These are phyloP conservation scores for Taenioides sp. DNA, from an alignment of 2,797 vertebrate species.

Conservation along the genomic window DNA sequence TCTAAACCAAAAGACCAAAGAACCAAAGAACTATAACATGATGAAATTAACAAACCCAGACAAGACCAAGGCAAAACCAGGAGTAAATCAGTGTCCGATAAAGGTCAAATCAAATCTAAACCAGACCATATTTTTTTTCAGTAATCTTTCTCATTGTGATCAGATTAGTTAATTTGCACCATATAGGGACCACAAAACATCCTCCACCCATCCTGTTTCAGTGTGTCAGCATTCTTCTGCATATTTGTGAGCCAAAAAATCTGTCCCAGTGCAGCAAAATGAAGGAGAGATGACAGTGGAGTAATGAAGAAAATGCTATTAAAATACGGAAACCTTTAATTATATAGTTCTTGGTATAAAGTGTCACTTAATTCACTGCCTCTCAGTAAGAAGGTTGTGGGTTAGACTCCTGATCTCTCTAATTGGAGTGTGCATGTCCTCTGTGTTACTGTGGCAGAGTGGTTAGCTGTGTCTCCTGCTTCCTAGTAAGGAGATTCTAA, in stretches of 20 bases:
- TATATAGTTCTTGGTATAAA: not conserved
- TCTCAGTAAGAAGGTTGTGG: too few species aligned
- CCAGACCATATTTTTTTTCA: not conserved
- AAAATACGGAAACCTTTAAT: not conserved
- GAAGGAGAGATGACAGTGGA: not conserved
- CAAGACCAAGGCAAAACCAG: not conserved
- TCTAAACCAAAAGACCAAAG: too few species aligned
- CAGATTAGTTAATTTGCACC: not conserved
- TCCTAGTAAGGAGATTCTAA: too few species aligned
- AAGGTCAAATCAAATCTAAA: not conserved
- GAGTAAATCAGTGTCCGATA: not conserved
- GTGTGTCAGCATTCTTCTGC: constrained; percentile 6
- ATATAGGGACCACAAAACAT: constrained; percentile 4
- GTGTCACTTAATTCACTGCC: not conserved
- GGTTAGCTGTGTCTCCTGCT: too few species aligned
- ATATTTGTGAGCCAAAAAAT: constrained; percentile 1
- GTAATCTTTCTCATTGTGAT: not conserved
- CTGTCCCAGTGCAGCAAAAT: not conserved
- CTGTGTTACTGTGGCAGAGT: too few species aligned
- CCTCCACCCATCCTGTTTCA: constrained; percentile 9
- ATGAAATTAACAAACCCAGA: too few species aligned
- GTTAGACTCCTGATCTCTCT: too few species aligned
- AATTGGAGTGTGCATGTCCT: too few species aligned
- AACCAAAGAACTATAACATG: too few species aligned
- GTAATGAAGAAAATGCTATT: not conserved